These are phyloP conservation scores for Hyalella azteca DNA, from an alignment of 2,888 invertebrate genomes.

Conservation along the genomic window DNA sequence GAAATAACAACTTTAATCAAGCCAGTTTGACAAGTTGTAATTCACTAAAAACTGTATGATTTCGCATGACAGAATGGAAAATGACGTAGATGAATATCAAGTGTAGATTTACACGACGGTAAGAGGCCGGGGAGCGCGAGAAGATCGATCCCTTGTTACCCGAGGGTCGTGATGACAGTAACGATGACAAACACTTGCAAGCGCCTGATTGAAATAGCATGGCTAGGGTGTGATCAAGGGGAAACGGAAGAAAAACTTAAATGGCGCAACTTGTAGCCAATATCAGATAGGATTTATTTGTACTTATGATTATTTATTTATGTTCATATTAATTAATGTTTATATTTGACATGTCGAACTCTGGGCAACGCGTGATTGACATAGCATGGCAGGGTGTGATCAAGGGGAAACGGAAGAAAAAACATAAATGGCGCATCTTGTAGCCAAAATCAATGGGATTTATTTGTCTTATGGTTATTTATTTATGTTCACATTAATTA, in stretches of 20 bases:
- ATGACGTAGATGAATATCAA: no score
- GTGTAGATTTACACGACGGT: not conserved
- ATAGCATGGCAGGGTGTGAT: slow-evolving; percentile 17
- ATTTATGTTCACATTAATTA: no score
- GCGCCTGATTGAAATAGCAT: slow-evolving; percentile 26
- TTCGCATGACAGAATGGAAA: no score
- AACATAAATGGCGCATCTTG: slow-evolving; percentile 13
- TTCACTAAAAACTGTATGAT: no score
- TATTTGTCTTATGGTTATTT: no score
- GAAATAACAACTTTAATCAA: no score
- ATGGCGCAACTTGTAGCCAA: not conserved
- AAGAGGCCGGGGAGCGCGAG: not conserved
- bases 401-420: slow-evolving; percentile 17
- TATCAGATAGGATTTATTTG: no score
- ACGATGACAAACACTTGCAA: slow-evolving; percentile 34
- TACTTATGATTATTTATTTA: no score
- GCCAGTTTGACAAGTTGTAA: no score
- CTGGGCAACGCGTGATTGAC: slow-evolving; percentile 30
- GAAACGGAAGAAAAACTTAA: not conserved
- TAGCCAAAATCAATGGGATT: no score
- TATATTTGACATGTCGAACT: slow-evolving; percentile 25
- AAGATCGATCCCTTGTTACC: slow-evolving; percentile 34
- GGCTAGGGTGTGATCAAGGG: slow-evolving; percentile 29
- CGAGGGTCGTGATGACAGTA: slow-evolving; percentile 33
- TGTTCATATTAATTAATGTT: no score